Conservation (phyloP, 2,797 vertebrate genomes). For the Sebastes cheni region DNA sequence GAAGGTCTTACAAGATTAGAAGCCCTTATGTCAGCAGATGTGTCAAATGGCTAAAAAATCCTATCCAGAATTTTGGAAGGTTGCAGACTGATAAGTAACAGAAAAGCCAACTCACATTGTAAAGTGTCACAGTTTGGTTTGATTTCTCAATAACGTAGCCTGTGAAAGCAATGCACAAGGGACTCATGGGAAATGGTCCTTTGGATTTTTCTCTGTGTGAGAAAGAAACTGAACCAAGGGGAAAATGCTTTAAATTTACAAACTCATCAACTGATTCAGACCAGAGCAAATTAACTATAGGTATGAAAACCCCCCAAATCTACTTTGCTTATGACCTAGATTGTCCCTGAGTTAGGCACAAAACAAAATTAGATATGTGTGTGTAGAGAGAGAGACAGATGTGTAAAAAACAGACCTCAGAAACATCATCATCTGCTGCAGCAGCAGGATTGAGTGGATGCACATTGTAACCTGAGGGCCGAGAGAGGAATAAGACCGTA, state of each 20-base stretch:
- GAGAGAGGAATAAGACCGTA: slow-evolving; percentile 28
- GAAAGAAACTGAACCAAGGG: background rate
- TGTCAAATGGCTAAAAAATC: slow-evolving; percentile 1
- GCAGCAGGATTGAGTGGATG: slow-evolving; percentile 43
- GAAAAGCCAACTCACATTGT: background rate
- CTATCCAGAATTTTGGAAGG: background rate
- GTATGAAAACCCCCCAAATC: background rate
- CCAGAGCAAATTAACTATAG: background rate
- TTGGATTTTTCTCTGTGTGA: background rate
- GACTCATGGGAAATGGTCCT: background rate
- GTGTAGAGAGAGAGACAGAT: slow-evolving; percentile 14
- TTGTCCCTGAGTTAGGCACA: background rate
- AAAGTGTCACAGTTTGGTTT: background rate
- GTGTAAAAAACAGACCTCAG: slow-evolving; percentile 28
- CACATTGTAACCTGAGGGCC: slow-evolving; percentile 55
- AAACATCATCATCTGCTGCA: slow-evolving; percentile 29
- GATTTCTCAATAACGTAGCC: background rate
- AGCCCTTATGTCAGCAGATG: slow-evolving; percentile 14
- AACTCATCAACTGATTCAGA: background rate
- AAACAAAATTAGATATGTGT: background rate
- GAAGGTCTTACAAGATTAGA: slow-evolving; percentile 13
- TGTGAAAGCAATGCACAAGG: background rate
- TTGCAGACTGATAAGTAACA: background rate
- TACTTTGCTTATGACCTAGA: background rate
- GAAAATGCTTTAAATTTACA: background rate